Percentiles rank a stretch among this genome's conserved stretches.
These are phyloP conservation scores for Ceratotherium simum DNA, from an alignment of 2,113 vertebrate species.

Conservation along the genomic window DNA sequence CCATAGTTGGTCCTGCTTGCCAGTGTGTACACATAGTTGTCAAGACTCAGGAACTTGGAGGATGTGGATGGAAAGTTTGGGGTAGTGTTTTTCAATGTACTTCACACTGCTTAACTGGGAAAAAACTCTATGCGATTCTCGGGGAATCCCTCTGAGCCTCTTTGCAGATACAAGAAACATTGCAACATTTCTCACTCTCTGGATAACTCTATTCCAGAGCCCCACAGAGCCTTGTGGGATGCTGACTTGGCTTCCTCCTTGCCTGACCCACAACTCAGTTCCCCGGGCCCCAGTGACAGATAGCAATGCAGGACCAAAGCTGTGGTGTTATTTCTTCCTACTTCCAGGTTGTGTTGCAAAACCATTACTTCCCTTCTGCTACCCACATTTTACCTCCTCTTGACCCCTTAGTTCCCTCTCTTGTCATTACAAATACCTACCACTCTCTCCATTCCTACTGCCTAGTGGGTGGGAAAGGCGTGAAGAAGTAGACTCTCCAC, in stretches of 20 bases:
- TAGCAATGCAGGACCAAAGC: background rate
- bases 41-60: background rate
- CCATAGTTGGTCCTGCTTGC: background rate
- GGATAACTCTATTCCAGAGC: background rate
- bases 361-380: conserved; percentile 22
- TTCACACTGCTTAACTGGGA: background rate
- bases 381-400: background rate
- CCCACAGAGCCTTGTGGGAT: background rate
- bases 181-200: background rate
- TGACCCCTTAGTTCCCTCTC: background rate
- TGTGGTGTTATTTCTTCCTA: background rate
- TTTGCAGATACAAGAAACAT: background rate
- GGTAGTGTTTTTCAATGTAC: background rate
- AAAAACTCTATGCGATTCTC: background rate
- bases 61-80: background rate
- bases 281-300: background rate
- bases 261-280: background rate
- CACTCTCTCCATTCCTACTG: background rate
- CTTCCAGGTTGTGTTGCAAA: conserved; percentile 18
- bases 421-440: background rate
- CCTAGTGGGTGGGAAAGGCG: background rate
- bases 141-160: background rate
- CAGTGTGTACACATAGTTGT: background rate
- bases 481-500: background rate
- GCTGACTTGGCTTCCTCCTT: background rate